phyloP scores from a whole-genome alignment of 1,140 invertebrate species.

The Subanguina moxae region DNA sequence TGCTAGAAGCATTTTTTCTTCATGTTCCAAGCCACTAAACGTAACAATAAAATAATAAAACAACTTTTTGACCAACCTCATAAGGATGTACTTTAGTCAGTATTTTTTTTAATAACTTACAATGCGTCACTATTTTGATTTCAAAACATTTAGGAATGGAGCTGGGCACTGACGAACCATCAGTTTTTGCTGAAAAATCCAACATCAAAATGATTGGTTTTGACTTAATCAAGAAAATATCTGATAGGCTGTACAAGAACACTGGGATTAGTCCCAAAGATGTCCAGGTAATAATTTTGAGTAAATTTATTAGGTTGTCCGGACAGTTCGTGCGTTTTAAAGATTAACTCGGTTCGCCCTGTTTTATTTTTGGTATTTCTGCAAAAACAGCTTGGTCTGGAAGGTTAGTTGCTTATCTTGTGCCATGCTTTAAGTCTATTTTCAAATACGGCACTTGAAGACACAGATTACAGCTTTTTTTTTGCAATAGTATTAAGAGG shows the following conservation, averaged over 20 bases:
- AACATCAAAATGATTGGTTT: conserved; percentile 88
- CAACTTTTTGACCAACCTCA: background rate
- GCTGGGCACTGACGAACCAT: conserved; percentile 72
- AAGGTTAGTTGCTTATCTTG: too few species aligned
- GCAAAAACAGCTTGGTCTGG: too few species aligned
- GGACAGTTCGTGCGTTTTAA: too few species aligned
- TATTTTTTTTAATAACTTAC: background rate
- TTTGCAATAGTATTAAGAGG: too few species aligned
- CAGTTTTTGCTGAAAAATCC: conserved; percentile 78
- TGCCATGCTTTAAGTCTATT: too few species aligned
- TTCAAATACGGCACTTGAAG: too few species aligned
- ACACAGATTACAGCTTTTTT: too few species aligned
- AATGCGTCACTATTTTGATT: too few species aligned
- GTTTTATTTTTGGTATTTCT: too few species aligned
- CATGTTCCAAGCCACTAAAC: too few species aligned
- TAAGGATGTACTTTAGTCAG: background rate
- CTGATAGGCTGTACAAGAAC: conserved; percentile 75
- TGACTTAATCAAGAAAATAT: conserved; percentile 86
- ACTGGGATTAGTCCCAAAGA: conserved; percentile 63
- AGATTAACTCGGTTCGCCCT: too few species aligned
- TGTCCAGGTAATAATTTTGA: conserved; percentile 37
- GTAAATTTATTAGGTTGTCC: background rate
- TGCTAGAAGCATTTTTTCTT: too few species aligned
- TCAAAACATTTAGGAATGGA: conserved; percentile 33
- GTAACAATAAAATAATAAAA: background rate